Base-by-base conservation (phyloP, 2,797 vertebrate genomes). In the Gymnodraco acuticeps region DNA sequence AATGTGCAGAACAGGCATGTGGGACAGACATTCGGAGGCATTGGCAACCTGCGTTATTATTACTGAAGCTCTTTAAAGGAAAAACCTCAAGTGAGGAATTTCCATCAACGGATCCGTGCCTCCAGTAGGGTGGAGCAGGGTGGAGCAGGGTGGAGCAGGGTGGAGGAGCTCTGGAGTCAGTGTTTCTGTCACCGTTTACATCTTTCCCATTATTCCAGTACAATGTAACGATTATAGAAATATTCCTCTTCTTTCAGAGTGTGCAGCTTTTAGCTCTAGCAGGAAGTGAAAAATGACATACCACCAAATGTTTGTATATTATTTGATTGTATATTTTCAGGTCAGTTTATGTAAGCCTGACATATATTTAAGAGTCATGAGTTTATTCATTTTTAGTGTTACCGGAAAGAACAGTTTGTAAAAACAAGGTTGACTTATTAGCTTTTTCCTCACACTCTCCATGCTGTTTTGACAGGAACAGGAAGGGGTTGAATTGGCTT, bases 51-150 rank as follows among this genome's bases (percentile, higher is more conserved):
- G 12, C 33, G 23, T 19, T 27, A 69, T 23, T 45, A 56, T 12
- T 19, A 56, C 15, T 19, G 9, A 23, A 61, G 16, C 45, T 71
- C 56, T 68, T 56, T 41, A 64, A 38, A 81, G 47, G 58, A 60
- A 60, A 81, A 20, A 64, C 10, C 10, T 20, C 54, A 43, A 12
- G 55, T 50, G 20, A 53, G 8, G 6, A 19, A 27, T 11, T 3
- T 31, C 3, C 41, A 17, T 68, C 13, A 68, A 3, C n/a, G n/a
- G 27, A 45, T 31, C 16, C 8, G 42, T 13, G 5, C 1, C 0
- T 5, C 50, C 51, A 16, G 13, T 31, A 4, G 27, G 52, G 15
- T 31, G 52, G 23, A 14, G 20, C 13, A 8, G 8, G 33, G 33
- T 33, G 52, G 23, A 14, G 20, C 13, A 4, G 27, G 52, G 15